Base-by-base conservation (phyloP, 2,888 invertebrate genomes). In the Deilephila porcellus region DNA sequence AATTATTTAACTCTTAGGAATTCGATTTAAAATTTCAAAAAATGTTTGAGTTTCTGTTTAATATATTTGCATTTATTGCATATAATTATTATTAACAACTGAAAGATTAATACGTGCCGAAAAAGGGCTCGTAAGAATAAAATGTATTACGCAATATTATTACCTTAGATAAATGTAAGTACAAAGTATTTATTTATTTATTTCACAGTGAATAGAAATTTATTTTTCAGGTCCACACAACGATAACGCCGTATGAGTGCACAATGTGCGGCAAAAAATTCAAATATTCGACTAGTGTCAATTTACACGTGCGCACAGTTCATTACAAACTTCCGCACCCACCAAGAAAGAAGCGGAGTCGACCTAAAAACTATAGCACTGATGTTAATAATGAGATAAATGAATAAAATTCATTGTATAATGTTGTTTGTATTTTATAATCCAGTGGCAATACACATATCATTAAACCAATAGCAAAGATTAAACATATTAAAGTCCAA, bases 321-420 rank as follows among this genome's bases (percentile, higher is more conserved):
- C 86, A 87, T 74, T 78, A 82, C 76, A 84, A 84, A 64, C 53
- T 85, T 53, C 83, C 85, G 14, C 81, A 80, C 25, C 85, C 85
- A 4, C 80, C 82, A 7, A 77, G 83, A 7, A 82, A 82, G 71
- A 81, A 79, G 71, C 78, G 78, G 63, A 77, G 37, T 53, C 76
- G 74, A 19, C 1, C 72, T 3, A 73, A 34, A 45, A 34, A 34
- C 19, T 19, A 37, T 37, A 60, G 37, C 45, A 59, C 67, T 8
- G 59, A 67, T 59, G 8, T 11, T 17, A 25, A 29, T 60, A 73
- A 64, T 25, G 64, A 34, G 7, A 64, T 64, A 14, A 20, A 19
- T 45, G 20, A 67, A 67, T 63, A 64, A 64, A 64, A 37, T 14
- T 1, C 3, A n/a, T 37, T 60, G 19, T 52, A 25, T 72, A 11